Base-by-base conservation (phyloP, 2,113 vertebrate species). In the Lophura nycthemera region DNA sequence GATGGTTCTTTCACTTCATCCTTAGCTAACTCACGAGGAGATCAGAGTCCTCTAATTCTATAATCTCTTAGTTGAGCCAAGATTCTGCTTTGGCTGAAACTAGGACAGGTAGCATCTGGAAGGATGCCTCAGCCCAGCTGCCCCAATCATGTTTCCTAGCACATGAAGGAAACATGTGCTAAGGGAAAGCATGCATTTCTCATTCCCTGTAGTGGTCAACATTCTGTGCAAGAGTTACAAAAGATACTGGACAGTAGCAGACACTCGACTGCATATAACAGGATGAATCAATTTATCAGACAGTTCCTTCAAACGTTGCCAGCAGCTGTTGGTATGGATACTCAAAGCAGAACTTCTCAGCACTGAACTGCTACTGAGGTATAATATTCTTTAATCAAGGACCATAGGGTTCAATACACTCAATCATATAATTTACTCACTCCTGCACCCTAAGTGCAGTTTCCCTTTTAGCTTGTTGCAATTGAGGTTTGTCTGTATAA, bases 1-100 rank as follows among this genome's bases (percentile, higher is more conserved):
- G 91, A 61, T 83, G 85, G 83, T 30, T 95, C 88, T 92, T 95
- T 94, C 91, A 75, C 61, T 89, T 81, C n/a, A 13, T 8, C 42
- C 75, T 75, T 40, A 80, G 83, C 61, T 38, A 81, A 70, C 43
- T 82, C 61, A 65, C 2, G 61, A 74, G 52, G 70, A 59, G 75
- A 80, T 43, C 69, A 50, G 34, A 64, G 65, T 69, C n/a, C 79
- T 88, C 43, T 86, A 71, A 86, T 74, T 80, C 79, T 67, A 3
- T 65, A 36, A 75, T 12, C 82, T 86, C 27, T 25, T 78, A 65
- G 59, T 88, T 75, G 56, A 91, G 78, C 40, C 50, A 82, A 84
- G 84, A 34, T 29, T 78, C 83, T 86, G 38, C 86, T 83, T 48
- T 38, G 32, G 54, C 67, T 54, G 43, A 77, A 95, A 67, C 10